Evolutionary conservation across 2,113 vertebrate species (phyloP).

Genomic region (Clarias magur): DNA sequence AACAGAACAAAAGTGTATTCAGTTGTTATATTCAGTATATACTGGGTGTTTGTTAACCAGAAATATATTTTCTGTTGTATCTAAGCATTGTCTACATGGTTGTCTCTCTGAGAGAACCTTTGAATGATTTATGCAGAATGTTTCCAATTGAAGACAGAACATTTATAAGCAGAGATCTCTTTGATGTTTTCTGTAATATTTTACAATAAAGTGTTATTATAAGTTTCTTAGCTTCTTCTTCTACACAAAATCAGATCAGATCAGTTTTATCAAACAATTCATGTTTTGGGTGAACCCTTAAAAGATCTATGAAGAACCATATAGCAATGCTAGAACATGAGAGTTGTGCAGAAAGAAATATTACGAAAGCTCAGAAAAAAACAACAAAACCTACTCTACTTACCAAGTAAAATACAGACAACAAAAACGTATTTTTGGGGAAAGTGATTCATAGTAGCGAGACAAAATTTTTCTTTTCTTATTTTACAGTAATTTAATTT

Average conservation of each 20-base stretch:
- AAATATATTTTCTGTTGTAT: not conserved
- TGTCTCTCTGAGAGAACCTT: not conserved
- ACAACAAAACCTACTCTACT: not conserved
- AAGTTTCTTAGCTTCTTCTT: not conserved
- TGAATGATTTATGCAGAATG: not conserved
- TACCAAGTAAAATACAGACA: not conserved
- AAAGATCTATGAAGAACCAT: not conserved
- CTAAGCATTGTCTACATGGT: not conserved
- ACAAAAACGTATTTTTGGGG: not conserved
- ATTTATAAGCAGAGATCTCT: not conserved
- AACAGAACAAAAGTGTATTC: not conserved
- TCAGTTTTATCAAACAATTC: not conserved
- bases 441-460: not conserved
- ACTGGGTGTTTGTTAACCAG: not conserved
- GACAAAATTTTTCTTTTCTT: not conserved
- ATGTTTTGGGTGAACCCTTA: not conserved
- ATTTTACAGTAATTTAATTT: not conserved
- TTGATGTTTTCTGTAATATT: not conserved
- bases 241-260: not conserved
- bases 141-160: not conserved
- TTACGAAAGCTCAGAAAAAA: not conserved
- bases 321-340: not conserved
- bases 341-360: not conserved
- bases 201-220: not conserved
- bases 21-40: no score